A percentile compares a stretch with the other conserved stretches of the same genome.
These are phyloP conservation scores for Lethocerus indicus DNA, from an alignment of 1,140 invertebrate species.

Conservation along the genomic window DNA sequence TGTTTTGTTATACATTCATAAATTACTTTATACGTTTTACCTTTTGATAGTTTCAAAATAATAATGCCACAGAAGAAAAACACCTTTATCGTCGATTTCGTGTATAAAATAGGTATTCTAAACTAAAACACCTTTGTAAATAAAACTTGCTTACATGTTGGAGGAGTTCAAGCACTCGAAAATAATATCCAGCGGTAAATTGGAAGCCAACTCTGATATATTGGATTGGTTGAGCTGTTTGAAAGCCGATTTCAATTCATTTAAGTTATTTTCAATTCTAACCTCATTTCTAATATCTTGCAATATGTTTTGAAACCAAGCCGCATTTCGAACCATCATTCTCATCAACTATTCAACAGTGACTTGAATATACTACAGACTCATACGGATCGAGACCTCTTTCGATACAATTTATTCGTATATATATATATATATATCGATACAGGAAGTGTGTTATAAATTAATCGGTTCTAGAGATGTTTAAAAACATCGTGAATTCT, in stretches of 20 bases:
- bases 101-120: background rate
- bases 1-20: background rate
- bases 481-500: no score
- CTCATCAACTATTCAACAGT: no score
- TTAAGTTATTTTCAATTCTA: slow-evolving; percentile 11
- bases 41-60: background rate
- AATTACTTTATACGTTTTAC: background rate
- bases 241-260: slow-evolving; percentile 10
- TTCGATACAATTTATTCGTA: no score
- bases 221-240: slow-evolving; percentile 2
- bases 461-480: no score
- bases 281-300: slow-evolving; percentile 5
- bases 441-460: no score
- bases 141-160: slow-evolving; percentile 10
- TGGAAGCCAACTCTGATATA: background rate
- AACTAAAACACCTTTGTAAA: background rate
- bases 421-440: no score
- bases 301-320: no score
- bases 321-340: no score
- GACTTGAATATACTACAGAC: no score
- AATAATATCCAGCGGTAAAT: slow-evolving; percentile 2
- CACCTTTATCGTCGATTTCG: background rate
- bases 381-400: no score
- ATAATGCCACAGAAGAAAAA: background rate
- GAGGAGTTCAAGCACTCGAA: slow-evolving; percentile 14